A percentile compares a stretch with the other conserved stretches of the same genome.
Evolutionary conservation across 2,113 vertebrate species (phyloP).

Genomic region (Fulica atra): DNA sequence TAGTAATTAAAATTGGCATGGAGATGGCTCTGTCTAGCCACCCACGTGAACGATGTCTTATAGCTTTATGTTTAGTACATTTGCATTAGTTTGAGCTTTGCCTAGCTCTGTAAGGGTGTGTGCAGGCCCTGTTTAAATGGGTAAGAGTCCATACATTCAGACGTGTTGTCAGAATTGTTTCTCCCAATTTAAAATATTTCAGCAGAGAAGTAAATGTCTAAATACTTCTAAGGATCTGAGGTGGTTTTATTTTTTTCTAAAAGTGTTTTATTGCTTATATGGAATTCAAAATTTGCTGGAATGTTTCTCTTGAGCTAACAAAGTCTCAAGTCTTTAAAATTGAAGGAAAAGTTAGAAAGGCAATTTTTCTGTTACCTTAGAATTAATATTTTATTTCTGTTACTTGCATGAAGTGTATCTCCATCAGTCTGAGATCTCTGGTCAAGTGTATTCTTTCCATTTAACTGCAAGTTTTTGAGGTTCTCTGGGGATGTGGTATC

Average conservation of each 20-base stretch:
- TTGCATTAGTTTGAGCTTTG: background rate
- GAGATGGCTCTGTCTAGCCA: background rate
- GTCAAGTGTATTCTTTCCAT: constrained; percentile 36
- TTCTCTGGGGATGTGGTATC: constrained; percentile 17
- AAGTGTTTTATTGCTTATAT: background rate
- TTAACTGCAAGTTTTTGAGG: constrained; percentile 34
- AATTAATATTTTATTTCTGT: constrained; percentile 61
- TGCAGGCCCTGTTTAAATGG: background rate
- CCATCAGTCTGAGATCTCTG: constrained; percentile 9
- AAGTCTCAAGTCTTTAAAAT: background rate
- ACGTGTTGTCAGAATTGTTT: background rate
- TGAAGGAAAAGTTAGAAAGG: constrained; percentile 17
- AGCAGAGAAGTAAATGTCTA: background rate
- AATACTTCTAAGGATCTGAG: background rate
- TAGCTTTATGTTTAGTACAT: background rate
- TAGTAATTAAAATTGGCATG: background rate
- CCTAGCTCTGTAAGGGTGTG: background rate
- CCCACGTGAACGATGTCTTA: background rate
- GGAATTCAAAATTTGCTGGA: background rate
- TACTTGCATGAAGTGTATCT: constrained; percentile 17
- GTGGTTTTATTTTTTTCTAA: background rate
- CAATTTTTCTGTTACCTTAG: constrained; percentile 9
- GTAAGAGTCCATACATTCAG: background rate
- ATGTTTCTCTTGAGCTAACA: background rate
- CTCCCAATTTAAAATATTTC: background rate